A percentile compares a stretch with the other conserved stretches of the same genome.
Conservation (phyloP, 1,140 invertebrate species). For the Rhynchophorus ferrugineus region DNA sequence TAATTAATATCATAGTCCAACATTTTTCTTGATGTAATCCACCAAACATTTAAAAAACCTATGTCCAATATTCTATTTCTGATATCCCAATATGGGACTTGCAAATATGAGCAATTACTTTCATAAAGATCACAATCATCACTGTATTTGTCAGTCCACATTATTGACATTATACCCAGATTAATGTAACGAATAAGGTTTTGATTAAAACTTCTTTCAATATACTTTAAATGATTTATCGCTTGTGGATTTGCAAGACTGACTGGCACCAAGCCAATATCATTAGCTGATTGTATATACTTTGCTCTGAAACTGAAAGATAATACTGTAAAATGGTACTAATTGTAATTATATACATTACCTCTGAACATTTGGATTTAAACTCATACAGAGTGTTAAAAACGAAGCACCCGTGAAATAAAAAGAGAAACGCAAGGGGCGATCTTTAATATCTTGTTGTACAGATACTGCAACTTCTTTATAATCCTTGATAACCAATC, state of each 20-base stretch:
- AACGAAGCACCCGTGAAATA: conserved; percentile 43
- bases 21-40: conserved; percentile 62
- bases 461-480: conserved; percentile 50
- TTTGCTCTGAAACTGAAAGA: conserved; percentile 47
- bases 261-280: conserved; percentile 58
- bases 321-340: not conserved
- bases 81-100: conserved; percentile 53
- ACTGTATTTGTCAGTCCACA: conserved; percentile 66
- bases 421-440: conserved; percentile 47
- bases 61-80: conserved; percentile 64
- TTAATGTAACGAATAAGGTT: conserved; percentile 56
- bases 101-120: conserved; percentile 62
- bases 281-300: conserved; percentile 50
- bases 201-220: conserved; percentile 59
- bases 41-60: conserved; percentile 69
- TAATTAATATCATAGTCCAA: conserved; percentile 70
- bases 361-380: conserved; percentile 57
- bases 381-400: conserved; percentile 41
- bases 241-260: conserved; percentile 58
- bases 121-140: conserved; percentile 59
- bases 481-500: conserved; percentile 52
- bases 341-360: conserved; percentile 1
- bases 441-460: conserved; percentile 48
- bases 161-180: conserved; percentile 63
- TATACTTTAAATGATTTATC: conserved; percentile 52